These are phyloP conservation scores for Homarus gammarus DNA, from an alignment of 2,888 invertebrate species.

Conservation along the genomic window DNA sequence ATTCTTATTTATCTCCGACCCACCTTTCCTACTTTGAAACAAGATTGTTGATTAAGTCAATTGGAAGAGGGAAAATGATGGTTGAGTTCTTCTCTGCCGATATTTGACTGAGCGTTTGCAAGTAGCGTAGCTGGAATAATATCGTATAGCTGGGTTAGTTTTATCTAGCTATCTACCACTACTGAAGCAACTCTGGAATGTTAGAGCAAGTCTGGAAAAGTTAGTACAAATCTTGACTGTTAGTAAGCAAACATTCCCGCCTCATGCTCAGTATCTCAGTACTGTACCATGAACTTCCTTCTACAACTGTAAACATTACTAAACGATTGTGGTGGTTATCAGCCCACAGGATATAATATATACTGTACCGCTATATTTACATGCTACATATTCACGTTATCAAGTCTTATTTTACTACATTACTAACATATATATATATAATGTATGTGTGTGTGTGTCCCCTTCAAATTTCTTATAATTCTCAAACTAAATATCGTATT, in stretches of 20 bases:
- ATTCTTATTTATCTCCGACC: constrained; percentile 67
- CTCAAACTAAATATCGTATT: neutral
- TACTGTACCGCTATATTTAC: neutral
- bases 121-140: constrained; percentile 80
- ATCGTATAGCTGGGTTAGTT: constrained; percentile 63
- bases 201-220: constrained; percentile 47
- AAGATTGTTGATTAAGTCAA: constrained; percentile 79
- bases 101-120: constrained; percentile 82
- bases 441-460: constrained; percentile 4
- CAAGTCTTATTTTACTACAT: too few species aligned
- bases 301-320: too few species aligned
- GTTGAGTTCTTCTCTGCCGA: constrained; percentile 82
- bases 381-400: neutral
- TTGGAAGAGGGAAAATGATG: constrained; percentile 82
- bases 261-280: constrained; percentile 21
- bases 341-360: too few species aligned
- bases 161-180: constrained; percentile 57
- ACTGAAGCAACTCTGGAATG: constrained; percentile 51
- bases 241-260: constrained; percentile 37
- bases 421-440: constrained; percentile 22
- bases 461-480: neutral
- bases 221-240: constrained; percentile 37
- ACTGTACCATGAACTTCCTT: too few species aligned
- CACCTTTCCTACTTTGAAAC: constrained; percentile 75
- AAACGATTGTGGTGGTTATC: too few species aligned